Evolutionary conservation across 2,797 vertebrate species (phyloP).

Genomic region (Gallinago stenura): DNA sequence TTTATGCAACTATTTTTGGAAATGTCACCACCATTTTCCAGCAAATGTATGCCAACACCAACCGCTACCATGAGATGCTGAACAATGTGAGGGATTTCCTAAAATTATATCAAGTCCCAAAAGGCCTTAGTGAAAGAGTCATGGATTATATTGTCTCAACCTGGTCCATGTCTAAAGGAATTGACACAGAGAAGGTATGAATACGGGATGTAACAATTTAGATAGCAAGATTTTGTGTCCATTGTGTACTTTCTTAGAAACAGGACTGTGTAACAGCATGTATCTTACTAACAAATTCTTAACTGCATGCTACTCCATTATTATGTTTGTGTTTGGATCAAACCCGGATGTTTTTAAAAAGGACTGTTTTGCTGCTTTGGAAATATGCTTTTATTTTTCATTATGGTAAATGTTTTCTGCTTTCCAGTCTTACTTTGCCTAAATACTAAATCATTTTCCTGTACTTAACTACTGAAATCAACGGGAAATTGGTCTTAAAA

Average conservation of each 20-base stretch:
- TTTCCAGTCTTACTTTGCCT: not conserved
- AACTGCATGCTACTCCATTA: not conserved
- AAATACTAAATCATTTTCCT: not conserved
- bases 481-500: not conserved
- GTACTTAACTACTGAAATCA: not conserved
- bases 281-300: not conserved
- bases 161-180: slow-evolving; percentile 98
- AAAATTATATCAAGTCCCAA: slow-evolving; percentile 97
- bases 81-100: slow-evolving; percentile 97
- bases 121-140: slow-evolving; percentile 95
- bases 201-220: slow-evolving; percentile 1
- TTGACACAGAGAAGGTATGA: slow-evolving; percentile 95
- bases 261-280: not conserved
- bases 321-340: not conserved
- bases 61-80: slow-evolving; percentile 97
- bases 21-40: slow-evolving; percentile 98
- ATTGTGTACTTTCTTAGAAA: not conserved
- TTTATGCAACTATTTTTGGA: slow-evolving; percentile 98
- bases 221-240: not conserved
- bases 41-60: slow-evolving; percentile 99
- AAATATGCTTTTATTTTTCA: not conserved
- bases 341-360: not conserved
- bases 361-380: not conserved
- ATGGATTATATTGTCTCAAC: slow-evolving; percentile 99
- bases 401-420: not conserved